A percentile compares a stretch with the other conserved stretches of the same genome.
These are phyloP conservation scores for Antigone vipio DNA, from an alignment of 2,113 vertebrate genomes.

Conservation along the genomic window DNA sequence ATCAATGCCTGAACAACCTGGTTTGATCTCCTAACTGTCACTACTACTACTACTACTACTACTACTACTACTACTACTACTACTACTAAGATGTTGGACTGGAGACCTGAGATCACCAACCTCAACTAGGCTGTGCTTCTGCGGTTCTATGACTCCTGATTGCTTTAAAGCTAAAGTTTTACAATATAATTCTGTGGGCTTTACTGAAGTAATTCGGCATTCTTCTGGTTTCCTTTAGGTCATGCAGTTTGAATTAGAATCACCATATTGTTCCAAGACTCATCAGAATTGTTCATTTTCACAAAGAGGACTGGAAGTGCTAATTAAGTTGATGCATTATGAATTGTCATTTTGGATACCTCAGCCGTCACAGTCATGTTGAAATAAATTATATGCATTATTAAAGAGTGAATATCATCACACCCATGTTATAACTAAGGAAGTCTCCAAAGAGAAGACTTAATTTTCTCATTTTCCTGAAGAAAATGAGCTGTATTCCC, in stretches of 20 bases:
- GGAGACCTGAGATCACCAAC: background rate
- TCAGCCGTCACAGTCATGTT: background rate
- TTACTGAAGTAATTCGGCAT: background rate
- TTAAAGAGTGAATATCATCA: constrained; percentile 17
- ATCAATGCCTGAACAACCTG: background rate
- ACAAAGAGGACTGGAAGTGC: background rate
- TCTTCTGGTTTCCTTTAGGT: background rate
- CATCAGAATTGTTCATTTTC: background rate
- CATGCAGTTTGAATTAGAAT: constrained; percentile 16
- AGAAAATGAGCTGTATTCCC: constrained; percentile 61
- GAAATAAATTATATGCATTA: constrained; percentile 59
- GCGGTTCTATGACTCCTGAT: background rate
- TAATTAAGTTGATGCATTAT: constrained; percentile 17
- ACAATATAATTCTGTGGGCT: background rate
- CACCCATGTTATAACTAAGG: constrained; percentile 1
- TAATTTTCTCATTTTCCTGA: constrained; percentile 65
- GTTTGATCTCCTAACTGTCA: background rate
- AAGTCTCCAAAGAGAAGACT: constrained; percentile 41
- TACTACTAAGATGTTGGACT: background rate
- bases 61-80: background rate
- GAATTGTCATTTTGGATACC: constrained; percentile 10
- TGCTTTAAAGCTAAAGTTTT: background rate
- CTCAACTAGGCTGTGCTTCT: background rate
- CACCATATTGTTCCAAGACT: background rate
- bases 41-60: background rate